Evolutionary conservation across 1,140 invertebrate species (phyloP).

Genomic region (Penaeus japonicus): DNA sequence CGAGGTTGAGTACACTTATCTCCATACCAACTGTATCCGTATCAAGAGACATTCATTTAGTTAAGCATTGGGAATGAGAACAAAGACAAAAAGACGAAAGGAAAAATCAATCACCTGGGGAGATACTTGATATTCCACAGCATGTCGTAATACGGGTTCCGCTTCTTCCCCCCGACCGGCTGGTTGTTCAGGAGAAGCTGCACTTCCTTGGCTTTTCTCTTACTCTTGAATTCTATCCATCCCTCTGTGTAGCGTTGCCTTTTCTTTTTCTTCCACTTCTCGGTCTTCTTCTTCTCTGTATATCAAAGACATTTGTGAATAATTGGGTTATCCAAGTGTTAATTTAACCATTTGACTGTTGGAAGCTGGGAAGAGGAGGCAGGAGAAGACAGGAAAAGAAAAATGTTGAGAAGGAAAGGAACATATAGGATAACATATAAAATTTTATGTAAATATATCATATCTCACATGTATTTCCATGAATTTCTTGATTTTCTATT

Average conservation of each 20-base stretch:
- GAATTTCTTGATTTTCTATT: no score
- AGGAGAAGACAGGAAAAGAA: no score
- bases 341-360: no score
- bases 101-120: constrained; percentile 69
- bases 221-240: constrained; percentile 95
- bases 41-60: not conserved
- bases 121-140: constrained; percentile 97
- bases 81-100: not conserved
- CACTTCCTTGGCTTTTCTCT: constrained; percentile 86
- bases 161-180: constrained; percentile 84
- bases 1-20: not conserved
- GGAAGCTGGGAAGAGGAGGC: no score
- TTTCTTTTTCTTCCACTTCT: constrained; percentile 9
- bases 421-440: no score
- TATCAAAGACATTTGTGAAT: no score
- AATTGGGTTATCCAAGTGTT: no score
- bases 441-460: no score
- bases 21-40: not conserved
- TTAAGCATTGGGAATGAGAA: not conserved
- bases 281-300: no score
- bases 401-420: no score
- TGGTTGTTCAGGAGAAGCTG: constrained; percentile 83
- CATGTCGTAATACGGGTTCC: constrained; percentile 85
- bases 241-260: constrained; percentile 82
- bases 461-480: no score